Evolutionary conservation across 2,113 vertebrate genomes (phyloP).

Genomic region (Ciconia boyciana): DNA sequence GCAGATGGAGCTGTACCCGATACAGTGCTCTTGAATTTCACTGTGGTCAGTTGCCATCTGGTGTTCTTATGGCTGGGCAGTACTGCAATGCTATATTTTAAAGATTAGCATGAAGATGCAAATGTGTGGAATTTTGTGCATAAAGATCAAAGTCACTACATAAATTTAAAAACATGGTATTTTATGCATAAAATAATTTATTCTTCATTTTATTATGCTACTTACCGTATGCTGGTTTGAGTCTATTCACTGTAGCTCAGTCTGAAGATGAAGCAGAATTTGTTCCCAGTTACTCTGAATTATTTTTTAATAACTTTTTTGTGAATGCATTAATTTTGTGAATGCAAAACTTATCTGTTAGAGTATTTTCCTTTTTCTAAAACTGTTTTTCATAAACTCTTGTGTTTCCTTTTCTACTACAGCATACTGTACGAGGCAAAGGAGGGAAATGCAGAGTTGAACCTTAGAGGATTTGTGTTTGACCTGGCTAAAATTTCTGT

Average conservation of each 20-base stretch:
- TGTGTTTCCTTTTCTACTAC: background rate
- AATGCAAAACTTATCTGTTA: background rate
- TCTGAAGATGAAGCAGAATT: background rate
- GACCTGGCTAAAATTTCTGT: background rate
- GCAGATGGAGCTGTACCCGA: background rate
- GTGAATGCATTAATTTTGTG: background rate
- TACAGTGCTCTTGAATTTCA: background rate
- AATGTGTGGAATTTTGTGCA: background rate
- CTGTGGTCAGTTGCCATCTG: background rate
- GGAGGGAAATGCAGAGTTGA: background rate
- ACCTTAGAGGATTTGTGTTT: background rate
- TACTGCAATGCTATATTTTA: background rate
- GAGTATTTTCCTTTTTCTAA: background rate
- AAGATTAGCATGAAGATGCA: background rate
- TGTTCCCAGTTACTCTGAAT: background rate
- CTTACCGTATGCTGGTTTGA: background rate
- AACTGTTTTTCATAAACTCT: background rate
- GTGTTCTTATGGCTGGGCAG: background rate
- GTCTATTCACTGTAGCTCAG: background rate
- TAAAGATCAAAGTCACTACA: background rate
- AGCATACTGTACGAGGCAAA: background rate
- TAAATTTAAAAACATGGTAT: background rate
- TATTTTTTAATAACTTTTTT: background rate
- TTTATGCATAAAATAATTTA: background rate
- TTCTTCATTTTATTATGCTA: background rate